phyloP scores from a whole-genome alignment of 2,113 vertebrate species.

The Sylvicapra grimmia region DNA sequence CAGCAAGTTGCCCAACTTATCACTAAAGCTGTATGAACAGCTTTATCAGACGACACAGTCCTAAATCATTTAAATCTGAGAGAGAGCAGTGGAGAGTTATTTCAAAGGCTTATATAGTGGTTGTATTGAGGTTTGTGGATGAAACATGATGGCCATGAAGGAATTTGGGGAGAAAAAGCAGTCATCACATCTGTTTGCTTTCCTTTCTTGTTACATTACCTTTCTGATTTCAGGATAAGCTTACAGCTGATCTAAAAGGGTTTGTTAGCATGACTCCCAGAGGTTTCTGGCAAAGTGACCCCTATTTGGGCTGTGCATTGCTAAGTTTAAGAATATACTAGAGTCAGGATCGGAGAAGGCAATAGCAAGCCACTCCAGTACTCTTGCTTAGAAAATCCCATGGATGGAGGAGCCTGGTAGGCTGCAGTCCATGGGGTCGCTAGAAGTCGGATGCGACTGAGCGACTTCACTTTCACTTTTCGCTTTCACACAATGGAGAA shows the following conservation, averaged over 20 bases:
- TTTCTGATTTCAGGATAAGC: neutral
- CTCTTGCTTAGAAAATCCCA: too few relatives aligned
- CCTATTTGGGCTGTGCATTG: neutral
- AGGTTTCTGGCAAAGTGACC: neutral
- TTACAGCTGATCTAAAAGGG: neutral
- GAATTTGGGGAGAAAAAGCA: neutral
- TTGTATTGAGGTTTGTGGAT: neutral
- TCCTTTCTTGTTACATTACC: neutral
- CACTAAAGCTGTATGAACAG: neutral
- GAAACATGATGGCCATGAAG: neutral
- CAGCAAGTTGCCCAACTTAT: slow-evolving; percentile 4
- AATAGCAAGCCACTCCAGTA: too few relatives aligned
- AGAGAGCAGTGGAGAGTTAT: neutral
- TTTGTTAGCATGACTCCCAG: neutral
- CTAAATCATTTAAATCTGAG: neutral
- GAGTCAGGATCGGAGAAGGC: neutral
- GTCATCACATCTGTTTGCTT: neutral
- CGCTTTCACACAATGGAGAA: too few relatives aligned
- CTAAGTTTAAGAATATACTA: neutral
- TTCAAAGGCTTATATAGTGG: neutral
- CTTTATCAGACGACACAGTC: neutral
- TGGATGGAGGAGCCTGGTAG: too few relatives aligned
- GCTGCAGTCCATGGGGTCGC: too few relatives aligned
- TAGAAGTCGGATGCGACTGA: too few relatives aligned
- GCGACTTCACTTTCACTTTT: too few relatives aligned